These are phyloP conservation scores for Cinclus cinclus DNA, from an alignment of 2,113 vertebrate genomes.

Conservation along the genomic window DNA sequence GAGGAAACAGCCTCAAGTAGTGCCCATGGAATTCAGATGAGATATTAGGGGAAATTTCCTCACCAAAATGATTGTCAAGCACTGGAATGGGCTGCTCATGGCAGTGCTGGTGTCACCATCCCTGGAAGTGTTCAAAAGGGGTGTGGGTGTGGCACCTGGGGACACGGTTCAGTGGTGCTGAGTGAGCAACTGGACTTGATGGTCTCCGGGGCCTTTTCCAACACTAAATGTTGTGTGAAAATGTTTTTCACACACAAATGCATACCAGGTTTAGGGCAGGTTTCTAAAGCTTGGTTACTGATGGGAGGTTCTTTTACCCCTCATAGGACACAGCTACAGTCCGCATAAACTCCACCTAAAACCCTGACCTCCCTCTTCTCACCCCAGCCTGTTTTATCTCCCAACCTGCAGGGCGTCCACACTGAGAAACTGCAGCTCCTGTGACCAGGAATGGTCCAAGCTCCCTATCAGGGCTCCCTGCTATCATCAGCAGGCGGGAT, in stretches of 20 bases:
- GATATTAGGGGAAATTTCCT: not conserved
- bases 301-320: not conserved
- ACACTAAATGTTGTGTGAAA: not conserved
- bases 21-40: not conserved
- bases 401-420: fast-evolving
- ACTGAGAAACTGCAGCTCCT: not conserved
- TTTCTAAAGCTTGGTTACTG: not conserved
- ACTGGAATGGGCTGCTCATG: not conserved
- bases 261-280: not conserved
- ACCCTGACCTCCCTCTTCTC: not conserved
- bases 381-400: not conserved
- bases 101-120: not conserved
- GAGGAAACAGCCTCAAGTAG: not conserved
- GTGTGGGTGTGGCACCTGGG: not conserved
- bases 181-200: not conserved
- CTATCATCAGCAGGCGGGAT: not conserved
- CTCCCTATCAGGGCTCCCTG: not conserved
- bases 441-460: not conserved
- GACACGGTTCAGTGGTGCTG: not conserved
- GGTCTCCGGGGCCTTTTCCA: not conserved
- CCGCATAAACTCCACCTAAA: not conserved
- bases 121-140: fast-evolving
- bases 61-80: not conserved
- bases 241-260: not conserved
- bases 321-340: not conserved